Base-by-base conservation (phyloP, 1,140 invertebrate species). In the Cotesia typhae region DNA sequence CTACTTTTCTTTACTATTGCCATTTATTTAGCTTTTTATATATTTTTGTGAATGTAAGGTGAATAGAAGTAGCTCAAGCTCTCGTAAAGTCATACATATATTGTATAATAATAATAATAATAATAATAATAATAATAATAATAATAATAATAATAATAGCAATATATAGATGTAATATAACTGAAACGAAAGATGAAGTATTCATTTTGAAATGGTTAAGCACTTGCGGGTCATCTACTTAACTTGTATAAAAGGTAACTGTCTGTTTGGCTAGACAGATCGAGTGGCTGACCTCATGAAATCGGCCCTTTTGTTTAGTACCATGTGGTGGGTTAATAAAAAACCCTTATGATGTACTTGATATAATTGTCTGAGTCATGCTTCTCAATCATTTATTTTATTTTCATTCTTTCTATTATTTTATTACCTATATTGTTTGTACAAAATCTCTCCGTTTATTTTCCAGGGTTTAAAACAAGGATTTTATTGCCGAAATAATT, bases 241-340 rank as follows among this genome's bases (percentile, higher is more conserved):
- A 28, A 28, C 28, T 28, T 2, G 41, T 47, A 47, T 47, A 47
- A 10, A 9, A 74, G 66, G 76, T 78, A 81, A 80, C 76, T 66
- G 78, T 76, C 80, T 70, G 53, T 70, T 64, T 61, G 61, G 77
- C 69, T 76, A 78, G 81, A 82, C 81, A 83, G 75, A 76, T 73
- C 77, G 75, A 76, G 81, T 78, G 78, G 78, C 82, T 81, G 83
- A 85, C 79, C 78, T 75, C 76, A 76, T 75, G 77, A 77, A 77
- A 83, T 35, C 67, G 17, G 57, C 68, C 74, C 69, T 69, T 47
- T 35, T 59, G 20, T 59, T 52, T 59, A 59, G 10, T 66, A 37
- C 59, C 14, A 20, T n/a, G 51, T 63, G 17, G 38, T 37, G 28
- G 47, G n/a, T 73, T 9, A 47, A 47, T 47, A 47, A 47, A 17